phyloP scores from a whole-genome alignment of 2,888 invertebrate genomes.

The Choreutis nemorana region DNA sequence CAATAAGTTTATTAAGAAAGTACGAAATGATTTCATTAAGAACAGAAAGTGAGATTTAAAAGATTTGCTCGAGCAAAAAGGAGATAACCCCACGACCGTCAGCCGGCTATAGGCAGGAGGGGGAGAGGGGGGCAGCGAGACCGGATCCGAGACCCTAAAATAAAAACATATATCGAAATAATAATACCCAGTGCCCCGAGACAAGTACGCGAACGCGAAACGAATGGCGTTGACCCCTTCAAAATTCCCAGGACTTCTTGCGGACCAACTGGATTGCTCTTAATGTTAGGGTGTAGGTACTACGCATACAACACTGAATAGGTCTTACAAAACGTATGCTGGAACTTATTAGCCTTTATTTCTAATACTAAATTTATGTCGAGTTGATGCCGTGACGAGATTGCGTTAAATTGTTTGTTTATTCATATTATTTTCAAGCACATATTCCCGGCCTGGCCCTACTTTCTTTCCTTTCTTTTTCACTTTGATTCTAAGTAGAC shows the following conservation, averaged over 20 bases:
- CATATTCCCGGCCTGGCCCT: too few species aligned
- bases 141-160: slow-evolving; percentile 64
- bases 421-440: too few species aligned
- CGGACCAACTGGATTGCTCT: slow-evolving; percentile 53
- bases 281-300: slow-evolving; percentile 51
- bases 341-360: slow-evolving; percentile 58
- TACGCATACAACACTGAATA: slow-evolving; percentile 43
- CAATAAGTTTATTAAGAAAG: too few species aligned
- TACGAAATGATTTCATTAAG: too few species aligned
- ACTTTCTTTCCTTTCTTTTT: too few species aligned
- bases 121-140: slow-evolving; percentile 56
- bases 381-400: too few species aligned
- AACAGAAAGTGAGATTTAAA: too few species aligned
- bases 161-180: slow-evolving; percentile 65
- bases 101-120: slow-evolving; percentile 30
- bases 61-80: slow-evolving; percentile 6
- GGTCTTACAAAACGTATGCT: slow-evolving; percentile 47
- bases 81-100: slow-evolving; percentile 24
- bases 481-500: too few species aligned
- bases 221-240: slow-evolving; percentile 64
- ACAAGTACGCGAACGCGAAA: slow-evolving; percentile 57
- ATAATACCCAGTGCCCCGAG: slow-evolving; percentile 59
- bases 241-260: slow-evolving; percentile 56
- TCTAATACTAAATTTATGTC: slow-evolving; percentile 50
- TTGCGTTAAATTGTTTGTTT: too few species aligned